Evolutionary conservation across 2,888 invertebrate genomes (phyloP).

Genomic region (Strigamia maritima): DNA sequence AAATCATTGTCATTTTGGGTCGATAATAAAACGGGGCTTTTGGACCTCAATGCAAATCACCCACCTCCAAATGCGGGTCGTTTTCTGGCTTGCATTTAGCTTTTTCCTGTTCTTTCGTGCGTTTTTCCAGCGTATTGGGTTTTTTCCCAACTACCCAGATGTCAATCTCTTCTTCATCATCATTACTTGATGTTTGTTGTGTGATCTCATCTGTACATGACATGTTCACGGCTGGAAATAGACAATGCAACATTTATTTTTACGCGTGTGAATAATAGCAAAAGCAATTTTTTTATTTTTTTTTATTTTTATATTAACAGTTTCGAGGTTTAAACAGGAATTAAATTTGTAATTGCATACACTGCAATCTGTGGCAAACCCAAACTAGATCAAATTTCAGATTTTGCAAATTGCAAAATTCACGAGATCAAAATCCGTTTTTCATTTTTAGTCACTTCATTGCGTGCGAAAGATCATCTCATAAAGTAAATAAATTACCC

Average conservation of each 20-base stretch:
- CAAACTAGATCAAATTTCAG: neutral
- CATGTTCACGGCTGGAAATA: neutral
- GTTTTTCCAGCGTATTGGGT: neutral
- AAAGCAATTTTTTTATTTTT: neutral
- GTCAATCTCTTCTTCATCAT: constrained; percentile 8
- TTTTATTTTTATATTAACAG: neutral
- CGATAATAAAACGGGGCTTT: constrained; percentile 11
- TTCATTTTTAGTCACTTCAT: neutral
- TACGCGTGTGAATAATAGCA: neutral
- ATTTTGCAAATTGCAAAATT: neutral
- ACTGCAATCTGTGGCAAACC: neutral
- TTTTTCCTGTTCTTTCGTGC: neutral
- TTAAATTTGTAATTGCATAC: neutral
- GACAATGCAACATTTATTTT: neutral
- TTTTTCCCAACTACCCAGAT: neutral
- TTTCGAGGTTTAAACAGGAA: neutral
- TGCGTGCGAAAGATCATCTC: neutral
- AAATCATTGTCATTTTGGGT: neutral
- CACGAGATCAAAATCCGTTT: neutral
- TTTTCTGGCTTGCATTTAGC: neutral
- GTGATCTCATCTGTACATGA: constrained; percentile 14
- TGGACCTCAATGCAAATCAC: constrained; percentile 3
- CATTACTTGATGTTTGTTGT: neutral
- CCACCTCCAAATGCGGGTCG: neutral
- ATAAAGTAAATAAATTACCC: constrained; percentile 1